Evolutionary conservation across 2,113 vertebrate genomes (phyloP).

Genomic region (Rhipidura dahli): DNA sequence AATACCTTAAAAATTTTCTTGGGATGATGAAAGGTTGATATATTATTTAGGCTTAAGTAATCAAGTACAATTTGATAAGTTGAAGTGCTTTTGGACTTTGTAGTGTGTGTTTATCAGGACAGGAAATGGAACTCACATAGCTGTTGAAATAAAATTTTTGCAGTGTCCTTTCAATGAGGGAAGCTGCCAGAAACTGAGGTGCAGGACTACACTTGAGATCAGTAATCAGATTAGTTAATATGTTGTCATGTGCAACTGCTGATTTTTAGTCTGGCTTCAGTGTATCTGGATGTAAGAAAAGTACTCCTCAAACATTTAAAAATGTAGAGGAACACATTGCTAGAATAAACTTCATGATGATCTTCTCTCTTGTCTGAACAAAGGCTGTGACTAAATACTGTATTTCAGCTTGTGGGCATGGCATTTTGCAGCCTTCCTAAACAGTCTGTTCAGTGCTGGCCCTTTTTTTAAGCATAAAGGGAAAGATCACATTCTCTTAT

Average conservation of each 20-base stretch:
- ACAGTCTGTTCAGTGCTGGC: background rate
- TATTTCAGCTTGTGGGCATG: background rate
- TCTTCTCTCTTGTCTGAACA: background rate
- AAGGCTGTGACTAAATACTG: background rate
- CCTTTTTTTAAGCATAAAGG: background rate
- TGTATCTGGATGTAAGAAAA: background rate
- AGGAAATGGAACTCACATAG: slow-evolving; percentile 47
- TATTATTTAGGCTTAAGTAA: slow-evolving; percentile 62
- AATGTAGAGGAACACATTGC: background rate
- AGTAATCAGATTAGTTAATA: background rate
- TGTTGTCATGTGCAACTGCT: background rate
- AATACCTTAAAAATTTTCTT: slow-evolving; percentile 43
- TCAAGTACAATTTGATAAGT: slow-evolving; percentile 64
- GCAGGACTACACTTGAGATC: background rate
- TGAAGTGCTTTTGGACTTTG: slow-evolving; percentile 66
- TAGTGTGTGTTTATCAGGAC: slow-evolving; percentile 57
- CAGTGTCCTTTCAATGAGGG: slow-evolving; percentile 46
- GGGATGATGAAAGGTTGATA: slow-evolving; percentile 48
- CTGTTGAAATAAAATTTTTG: slow-evolving; percentile 64
- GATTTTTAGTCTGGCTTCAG: background rate
- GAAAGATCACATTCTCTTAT: background rate
- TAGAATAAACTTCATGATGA: background rate
- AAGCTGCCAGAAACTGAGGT: background rate
- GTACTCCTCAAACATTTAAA: background rate
- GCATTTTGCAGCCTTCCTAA: background rate